Evolutionary conservation across 2,888 invertebrate genomes (phyloP).

Genomic region (Agonum fuliginosum): DNA sequence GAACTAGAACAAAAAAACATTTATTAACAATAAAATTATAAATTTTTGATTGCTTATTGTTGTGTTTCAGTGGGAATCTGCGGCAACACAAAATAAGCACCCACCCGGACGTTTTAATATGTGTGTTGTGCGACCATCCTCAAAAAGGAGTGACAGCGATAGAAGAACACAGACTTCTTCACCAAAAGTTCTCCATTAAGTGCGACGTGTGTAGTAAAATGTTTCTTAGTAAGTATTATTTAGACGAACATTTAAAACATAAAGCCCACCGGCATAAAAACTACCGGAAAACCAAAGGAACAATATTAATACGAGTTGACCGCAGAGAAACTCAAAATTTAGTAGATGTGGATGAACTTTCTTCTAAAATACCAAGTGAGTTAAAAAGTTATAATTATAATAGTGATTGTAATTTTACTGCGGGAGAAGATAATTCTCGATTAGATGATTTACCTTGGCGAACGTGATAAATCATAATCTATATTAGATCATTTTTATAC

Average conservation of each 20-base stretch:
- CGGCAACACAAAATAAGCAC: not conserved
- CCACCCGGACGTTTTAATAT: slow-evolving; percentile 22
- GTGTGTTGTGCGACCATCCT: slow-evolving; percentile 42
- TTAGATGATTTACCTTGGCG: slow-evolving; percentile 46
- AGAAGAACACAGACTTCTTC: slow-evolving; percentile 39
- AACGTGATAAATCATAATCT: slow-evolving; percentile 9
- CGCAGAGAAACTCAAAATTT: slow-evolving; percentile 3
- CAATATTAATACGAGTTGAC: slow-evolving; percentile 43
- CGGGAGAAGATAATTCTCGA: not conserved
- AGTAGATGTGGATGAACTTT: slow-evolving; percentile 14
- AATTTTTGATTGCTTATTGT: too few species aligned
- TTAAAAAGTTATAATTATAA: not conserved
- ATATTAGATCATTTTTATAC: not conserved
- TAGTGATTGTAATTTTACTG: not conserved
- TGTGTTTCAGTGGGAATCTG: slow-evolving; percentile 46
- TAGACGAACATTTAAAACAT: slow-evolving; percentile 48
- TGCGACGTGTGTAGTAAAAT: slow-evolving; percentile 51
- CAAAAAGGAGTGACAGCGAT: slow-evolving; percentile 24
- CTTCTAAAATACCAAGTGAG: not conserved
- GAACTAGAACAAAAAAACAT: too few species aligned
- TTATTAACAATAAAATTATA: too few species aligned
- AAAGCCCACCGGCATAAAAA: slow-evolving; percentile 26
- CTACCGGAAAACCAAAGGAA: slow-evolving; percentile 33
- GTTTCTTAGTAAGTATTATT: slow-evolving; percentile 48
- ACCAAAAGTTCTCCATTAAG: slow-evolving; percentile 44